These are phyloP conservation scores for Tupaia chinensis DNA, from an alignment of 2,113 vertebrate genomes.

Conservation along the genomic window DNA sequence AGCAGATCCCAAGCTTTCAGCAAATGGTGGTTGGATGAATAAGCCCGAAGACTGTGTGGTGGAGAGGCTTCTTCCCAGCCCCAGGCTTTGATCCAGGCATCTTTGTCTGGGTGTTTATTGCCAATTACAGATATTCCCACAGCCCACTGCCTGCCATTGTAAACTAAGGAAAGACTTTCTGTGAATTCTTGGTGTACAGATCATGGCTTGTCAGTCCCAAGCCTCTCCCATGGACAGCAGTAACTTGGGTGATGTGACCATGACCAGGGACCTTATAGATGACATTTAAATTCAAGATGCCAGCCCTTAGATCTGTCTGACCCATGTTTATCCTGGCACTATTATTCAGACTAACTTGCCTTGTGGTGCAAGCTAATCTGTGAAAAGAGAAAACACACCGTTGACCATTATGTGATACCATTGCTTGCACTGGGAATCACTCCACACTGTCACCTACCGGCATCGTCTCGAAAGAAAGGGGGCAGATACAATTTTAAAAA, in stretches of 20 bases:
- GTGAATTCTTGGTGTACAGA: neutral
- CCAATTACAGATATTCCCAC: neutral
- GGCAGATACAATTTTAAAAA: neutral
- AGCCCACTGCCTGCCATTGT: neutral
- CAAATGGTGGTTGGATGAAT: neutral
- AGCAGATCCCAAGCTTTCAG: neutral
- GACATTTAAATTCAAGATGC: constrained; percentile 11
- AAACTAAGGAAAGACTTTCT: neutral
- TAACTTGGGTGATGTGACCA: neutral
- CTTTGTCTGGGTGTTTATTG: neutral
- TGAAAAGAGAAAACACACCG: constrained; percentile 31
- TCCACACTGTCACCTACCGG: neutral
- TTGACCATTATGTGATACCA: neutral
- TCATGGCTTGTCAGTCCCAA: neutral
- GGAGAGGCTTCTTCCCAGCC: neutral
- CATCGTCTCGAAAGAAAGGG: neutral
- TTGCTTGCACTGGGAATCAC: neutral
- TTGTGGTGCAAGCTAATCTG: neutral
- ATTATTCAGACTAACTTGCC: neutral
- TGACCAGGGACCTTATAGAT: neutral
- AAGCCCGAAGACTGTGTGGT: neutral
- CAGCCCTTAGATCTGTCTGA: neutral
- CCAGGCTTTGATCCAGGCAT: neutral
- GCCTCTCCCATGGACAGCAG: neutral
- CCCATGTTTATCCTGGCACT: neutral